Evolutionary conservation across 2,888 invertebrate species (phyloP), one percentile per base, ranked within the genome.

Genomic region (Pammene fasciana): DNA sequence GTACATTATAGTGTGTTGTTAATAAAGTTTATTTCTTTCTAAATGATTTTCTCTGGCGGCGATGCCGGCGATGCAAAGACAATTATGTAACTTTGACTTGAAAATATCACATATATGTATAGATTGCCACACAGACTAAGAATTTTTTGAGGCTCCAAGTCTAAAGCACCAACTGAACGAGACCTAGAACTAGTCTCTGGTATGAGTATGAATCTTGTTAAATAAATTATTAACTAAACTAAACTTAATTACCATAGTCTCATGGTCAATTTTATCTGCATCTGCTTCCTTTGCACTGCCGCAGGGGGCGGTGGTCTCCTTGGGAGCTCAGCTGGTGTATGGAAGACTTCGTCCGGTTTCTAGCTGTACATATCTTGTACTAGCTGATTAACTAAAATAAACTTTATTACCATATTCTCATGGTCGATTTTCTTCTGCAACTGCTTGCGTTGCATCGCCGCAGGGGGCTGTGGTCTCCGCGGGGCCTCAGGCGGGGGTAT

Each of bases 211-310:
- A n/a, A n/a, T n/a, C n/a, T n/a, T n/a, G n/a, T n/a, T n/a, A n/a
- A n/a, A n/a, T n/a, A n/a, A n/a, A n/a, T n/a, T n/a, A 26, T 26
- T 26, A 26, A 26, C 26, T 11, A 55, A 41, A 43, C 16, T 18
- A 16, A 59, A 43, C 14, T 64, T 7, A 36, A 41, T 36, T 62
- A 62, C 62, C 62, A 62, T 1, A 78, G 94, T 94, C 54, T 94
- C 94, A 68, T 93, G 85, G 74, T 94, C 93, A 18, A 94, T 94
- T 80, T 93, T 91, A 48, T 88, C 78, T 94, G 94, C 75, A 92
- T 90, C 60, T 89, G 90, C 75, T 92, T 93, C 26, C 26, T 26
- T 26, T 26, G 26, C 26, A 26, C 26, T 4, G 26, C 26, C 26
- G 94, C 93, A 0, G 92, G 87, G 0, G 92, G 86, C 54, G 82